Conservation (phyloP, 1,140 invertebrate species). For the Leptestheria dahalacensis region DNA sequence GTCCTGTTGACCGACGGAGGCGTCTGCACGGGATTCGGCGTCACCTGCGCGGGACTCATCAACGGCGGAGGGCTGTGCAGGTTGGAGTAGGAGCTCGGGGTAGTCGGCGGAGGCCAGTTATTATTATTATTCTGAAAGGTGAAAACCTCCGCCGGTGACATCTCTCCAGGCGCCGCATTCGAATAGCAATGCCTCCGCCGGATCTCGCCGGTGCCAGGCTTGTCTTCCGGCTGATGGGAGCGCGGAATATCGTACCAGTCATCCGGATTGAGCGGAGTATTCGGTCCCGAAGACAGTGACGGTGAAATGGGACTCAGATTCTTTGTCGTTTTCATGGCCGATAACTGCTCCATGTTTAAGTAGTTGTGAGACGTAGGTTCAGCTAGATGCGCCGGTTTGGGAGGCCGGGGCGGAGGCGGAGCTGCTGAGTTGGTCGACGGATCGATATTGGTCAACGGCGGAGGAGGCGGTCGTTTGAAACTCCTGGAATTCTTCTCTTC, state of each 20-base stretch:
- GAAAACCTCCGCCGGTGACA: slow-evolving; percentile 20
- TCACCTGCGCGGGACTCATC: slow-evolving; percentile 18
- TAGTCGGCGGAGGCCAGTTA: not conserved
- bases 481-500: not conserved
- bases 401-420: slow-evolving; percentile 51
- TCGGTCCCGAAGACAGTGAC: slow-evolving; percentile 13
- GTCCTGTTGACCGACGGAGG: slow-evolving; percentile 27
- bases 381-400: slow-evolving; percentile 47
- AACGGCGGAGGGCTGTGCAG: not conserved
- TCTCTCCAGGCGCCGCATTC: slow-evolving; percentile 36
- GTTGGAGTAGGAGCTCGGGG: slow-evolving; percentile 3
- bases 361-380: slow-evolving; percentile 33
- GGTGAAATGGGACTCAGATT: not conserved
- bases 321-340: not conserved
- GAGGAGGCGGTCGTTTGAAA: slow-evolving; percentile 17
- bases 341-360: slow-evolving; percentile 30
- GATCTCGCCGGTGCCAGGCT: slow-evolving; percentile 14
- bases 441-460: not conserved
- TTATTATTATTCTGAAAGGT: slow-evolving; percentile 5
- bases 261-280: slow-evolving; percentile 27
- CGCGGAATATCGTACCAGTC: slow-evolving; percentile 57
- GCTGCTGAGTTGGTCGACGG: not conserved
- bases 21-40: slow-evolving; percentile 31
- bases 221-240: slow-evolving; percentile 36
- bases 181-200: slow-evolving; percentile 43